Conservation (phyloP, 2,113 vertebrate genomes). For the Arothron firmamentum region DNA sequence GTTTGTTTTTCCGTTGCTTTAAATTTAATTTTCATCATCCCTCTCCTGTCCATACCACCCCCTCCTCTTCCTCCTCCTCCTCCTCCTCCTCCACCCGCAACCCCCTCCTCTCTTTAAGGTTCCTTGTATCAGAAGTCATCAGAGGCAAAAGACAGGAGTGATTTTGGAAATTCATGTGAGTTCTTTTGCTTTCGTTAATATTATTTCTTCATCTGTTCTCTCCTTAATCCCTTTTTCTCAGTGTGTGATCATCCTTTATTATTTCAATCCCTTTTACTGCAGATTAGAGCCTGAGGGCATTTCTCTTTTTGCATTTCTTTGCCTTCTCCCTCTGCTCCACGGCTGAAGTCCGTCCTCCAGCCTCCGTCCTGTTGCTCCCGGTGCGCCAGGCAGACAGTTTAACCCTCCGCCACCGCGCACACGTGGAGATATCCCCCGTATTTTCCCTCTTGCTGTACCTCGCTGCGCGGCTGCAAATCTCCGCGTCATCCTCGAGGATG, state of each 20-base stretch:
- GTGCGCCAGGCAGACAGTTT: conserved; percentile 6
- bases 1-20: conserved; percentile 75
- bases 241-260: too few species aligned
- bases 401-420: conserved; percentile 13
- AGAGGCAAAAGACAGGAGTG: conserved; percentile 91
- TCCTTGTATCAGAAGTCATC: conserved; percentile 97
- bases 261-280: too few species aligned
- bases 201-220: conserved; percentile 29
- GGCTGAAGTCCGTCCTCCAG: conserved; percentile 20
- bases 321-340: conserved; percentile 3
- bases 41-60: conserved; percentile 63
- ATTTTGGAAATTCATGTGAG: conserved; percentile 99
- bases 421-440: conserved; percentile 10
- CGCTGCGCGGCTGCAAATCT: conserved; percentile 38
- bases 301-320: neutral
- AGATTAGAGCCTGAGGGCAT: neutral
- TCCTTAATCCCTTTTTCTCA: neutral
- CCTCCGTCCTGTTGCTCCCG: conserved; percentile 16
- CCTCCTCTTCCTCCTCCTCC: conserved; percentile 60
- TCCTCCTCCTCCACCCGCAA: conserved; percentile 63
- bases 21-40: conserved; percentile 79
- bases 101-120: conserved; percentile 81
- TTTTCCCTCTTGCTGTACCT: conserved; percentile 14
- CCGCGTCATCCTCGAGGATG: conserved; percentile 30
- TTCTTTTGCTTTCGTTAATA: conserved; percentile 59